Evolutionary conservation across 92 coral and sea anemone genomes (phyloP), one percentile per base, ranked within the genome.

Genomic region (Phenganax marumi): DNA sequence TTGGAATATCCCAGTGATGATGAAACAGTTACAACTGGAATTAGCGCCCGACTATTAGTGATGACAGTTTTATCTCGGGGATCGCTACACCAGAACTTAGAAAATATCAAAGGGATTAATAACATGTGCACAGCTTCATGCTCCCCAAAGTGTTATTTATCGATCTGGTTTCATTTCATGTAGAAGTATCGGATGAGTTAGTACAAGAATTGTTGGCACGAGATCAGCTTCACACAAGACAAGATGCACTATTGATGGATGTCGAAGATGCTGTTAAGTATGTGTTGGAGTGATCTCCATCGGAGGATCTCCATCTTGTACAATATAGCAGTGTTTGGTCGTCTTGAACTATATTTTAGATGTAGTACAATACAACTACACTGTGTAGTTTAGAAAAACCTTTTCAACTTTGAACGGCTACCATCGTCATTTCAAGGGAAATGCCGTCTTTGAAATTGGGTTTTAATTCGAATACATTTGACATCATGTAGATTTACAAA

Each of bases 211-310:
- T 95, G 60, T 83, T 95, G 90, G 77, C 60, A 80, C 93, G 98
- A 84, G 98, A 95, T 68, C 75, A 87, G 12, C 96, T 92, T 22
- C 98, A 95, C 75, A 86, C 90, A 49, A 87, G 85, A 75, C 98
- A 95, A 81, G 98, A 95, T 52, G 93, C 98, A 12, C 91, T 95
- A 80, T 85, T 95, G 14, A 84, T 95, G 93, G 98, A 95, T 73
- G 98, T 95, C 0, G 98, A 95, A 81, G 98, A 95, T 84, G 89
- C 98, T 22, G 90, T 97, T 74, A 95, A 95, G 98, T 95, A 90
- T 89, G 98, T 87, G 50, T 49, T 66, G 43, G 43, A 33, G 43
- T 33, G 43, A 33, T 33, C 43, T 33, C 43, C 43, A 33, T 33
- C 43, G 5, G 43, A 33, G 43, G 43, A 33, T 33, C 43, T 33